These are phyloP conservation scores for Araneus ventricosus DNA, from an alignment of 1,140 invertebrate genomes.

Conservation along the genomic window DNA sequence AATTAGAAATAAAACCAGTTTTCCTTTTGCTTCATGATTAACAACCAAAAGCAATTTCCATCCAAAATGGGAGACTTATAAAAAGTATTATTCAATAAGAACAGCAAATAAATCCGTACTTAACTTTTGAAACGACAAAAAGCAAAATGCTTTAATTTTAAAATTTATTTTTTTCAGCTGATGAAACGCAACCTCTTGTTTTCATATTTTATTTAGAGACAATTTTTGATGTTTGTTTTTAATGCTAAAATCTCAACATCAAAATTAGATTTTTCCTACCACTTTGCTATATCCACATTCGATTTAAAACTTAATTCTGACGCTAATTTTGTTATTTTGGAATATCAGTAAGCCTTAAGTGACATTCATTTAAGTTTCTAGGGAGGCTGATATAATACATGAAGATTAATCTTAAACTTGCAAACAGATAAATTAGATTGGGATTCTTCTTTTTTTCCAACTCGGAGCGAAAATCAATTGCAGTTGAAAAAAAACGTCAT, in stretches of 20 bases:
- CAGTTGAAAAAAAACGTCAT: too few relatives aligned
- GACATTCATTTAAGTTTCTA: not conserved
- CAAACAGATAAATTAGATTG: not conserved
- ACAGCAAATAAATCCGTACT: not conserved
- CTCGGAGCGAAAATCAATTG: too few relatives aligned
- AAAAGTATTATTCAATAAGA: too few relatives aligned
- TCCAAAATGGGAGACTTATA: too few relatives aligned
- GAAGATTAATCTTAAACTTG: not conserved
- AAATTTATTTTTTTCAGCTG: not conserved
- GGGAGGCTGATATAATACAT: not conserved
- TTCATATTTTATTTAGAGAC: not conserved
- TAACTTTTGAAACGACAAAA: not conserved
- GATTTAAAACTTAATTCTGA: conserved; percentile 35
- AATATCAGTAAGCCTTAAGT: not conserved
- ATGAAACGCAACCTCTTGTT: not conserved
- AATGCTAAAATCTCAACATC: conserved; percentile 13
- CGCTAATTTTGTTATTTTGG: conserved; percentile 36
- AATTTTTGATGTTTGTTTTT: not conserved
- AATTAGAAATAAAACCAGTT: too few relatives aligned
- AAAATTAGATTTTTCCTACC: conserved; percentile 11
- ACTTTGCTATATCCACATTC: not conserved
- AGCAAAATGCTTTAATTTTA: not conserved
- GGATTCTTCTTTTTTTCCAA: not conserved
- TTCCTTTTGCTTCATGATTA: too few relatives aligned
- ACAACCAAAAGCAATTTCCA: too few relatives aligned